These are phyloP conservation scores for Perca schrenkii DNA, from an alignment of 2,113 vertebrate genomes.

Conservation along the genomic window DNA sequence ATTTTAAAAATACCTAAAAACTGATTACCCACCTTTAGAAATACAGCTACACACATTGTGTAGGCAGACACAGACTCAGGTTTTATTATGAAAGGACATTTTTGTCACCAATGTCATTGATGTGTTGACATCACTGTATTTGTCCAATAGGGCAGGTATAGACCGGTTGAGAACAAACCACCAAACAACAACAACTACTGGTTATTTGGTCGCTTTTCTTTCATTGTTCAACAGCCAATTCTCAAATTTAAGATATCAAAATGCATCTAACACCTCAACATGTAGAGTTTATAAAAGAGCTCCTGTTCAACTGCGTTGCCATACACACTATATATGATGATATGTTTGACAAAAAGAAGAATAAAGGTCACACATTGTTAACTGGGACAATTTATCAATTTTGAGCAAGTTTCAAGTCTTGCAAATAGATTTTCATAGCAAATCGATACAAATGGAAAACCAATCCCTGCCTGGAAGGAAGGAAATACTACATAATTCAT, in stretches of 20 bases:
- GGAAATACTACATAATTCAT: too few relatives aligned
- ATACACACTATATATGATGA: not conserved
- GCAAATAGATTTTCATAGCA: too few relatives aligned
- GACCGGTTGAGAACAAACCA: not conserved
- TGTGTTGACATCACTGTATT: not conserved
- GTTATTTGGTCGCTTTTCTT: not conserved
- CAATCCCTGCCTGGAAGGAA: too few relatives aligned
- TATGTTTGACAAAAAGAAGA: not conserved
- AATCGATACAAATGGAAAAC: too few relatives aligned
- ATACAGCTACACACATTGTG: not conserved
- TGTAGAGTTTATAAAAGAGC: not conserved
- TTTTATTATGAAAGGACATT: not conserved
- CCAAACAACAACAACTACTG: too few relatives aligned
- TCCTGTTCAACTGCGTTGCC: not conserved
- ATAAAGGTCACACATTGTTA: not conserved
- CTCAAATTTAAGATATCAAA: not conserved
- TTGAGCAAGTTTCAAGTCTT: too few relatives aligned
- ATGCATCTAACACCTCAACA: not conserved
- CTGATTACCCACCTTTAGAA: not conserved
- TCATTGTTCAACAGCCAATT: not conserved
- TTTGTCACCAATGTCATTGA: not conserved
- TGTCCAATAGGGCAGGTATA: not conserved
- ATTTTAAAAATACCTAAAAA: not conserved
- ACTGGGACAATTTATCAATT: not conserved
- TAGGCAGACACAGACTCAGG: not conserved